Conservation (phyloP, 2,113 vertebrate genomes). For the Phasianus colchicus region DNA sequence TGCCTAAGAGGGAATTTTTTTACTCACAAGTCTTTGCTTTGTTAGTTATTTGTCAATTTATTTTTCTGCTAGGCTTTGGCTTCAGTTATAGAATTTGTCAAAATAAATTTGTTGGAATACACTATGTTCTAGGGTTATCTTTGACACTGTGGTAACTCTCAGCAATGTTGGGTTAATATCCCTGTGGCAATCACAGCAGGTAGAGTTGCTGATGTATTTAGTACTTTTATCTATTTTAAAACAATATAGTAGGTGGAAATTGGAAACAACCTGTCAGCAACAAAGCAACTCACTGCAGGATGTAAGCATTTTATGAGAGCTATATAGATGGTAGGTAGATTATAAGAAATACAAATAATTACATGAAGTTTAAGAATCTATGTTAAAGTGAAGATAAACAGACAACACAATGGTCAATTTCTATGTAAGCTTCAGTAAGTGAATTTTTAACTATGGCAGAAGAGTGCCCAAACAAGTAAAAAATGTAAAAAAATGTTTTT, state of each 20-base stretch:
- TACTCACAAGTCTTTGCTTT: accelerated
- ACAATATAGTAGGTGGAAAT: background rate
- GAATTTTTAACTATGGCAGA: background rate
- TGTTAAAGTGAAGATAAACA: background rate
- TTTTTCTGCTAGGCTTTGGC: background rate
- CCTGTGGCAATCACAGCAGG: background rate
- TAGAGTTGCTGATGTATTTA: conserved; percentile 1
- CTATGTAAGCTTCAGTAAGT: background rate
- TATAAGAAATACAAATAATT: background rate
- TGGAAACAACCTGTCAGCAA: background rate
- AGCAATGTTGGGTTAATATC: background rate
- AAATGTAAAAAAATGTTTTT: background rate
- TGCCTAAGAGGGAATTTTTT: background rate
- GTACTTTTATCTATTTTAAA: conserved; percentile 15
- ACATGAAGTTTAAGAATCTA: background rate
- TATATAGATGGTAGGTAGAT: background rate
- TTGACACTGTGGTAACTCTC: background rate
- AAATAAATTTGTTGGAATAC: background rate
- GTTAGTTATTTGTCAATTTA: background rate
- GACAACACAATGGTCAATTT: background rate
- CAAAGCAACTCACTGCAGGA: background rate
- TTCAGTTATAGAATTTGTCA: background rate
- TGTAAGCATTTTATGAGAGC: background rate
- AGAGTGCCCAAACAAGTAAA: background rate
- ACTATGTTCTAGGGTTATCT: background rate